Base-by-base conservation (phyloP, 2,888 invertebrate species). In the Hypercompe scribonia region DNA sequence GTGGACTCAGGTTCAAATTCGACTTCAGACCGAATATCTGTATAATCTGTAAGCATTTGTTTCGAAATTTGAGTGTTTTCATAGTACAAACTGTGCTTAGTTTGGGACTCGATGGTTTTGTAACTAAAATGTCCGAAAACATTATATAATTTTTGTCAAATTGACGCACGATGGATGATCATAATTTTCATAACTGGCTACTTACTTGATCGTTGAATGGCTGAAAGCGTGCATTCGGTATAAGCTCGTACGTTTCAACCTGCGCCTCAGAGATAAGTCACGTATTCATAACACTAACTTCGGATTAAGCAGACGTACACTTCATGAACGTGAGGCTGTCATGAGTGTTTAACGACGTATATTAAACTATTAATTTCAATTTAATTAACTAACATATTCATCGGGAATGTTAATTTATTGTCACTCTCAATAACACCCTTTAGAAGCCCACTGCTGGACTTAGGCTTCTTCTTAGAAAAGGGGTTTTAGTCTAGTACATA, bases 211-310 rank as follows among this genome's bases (percentile, higher is more conserved):
- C 81, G 80, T 82, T 81, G 75, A 85, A 82, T 82, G 89, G 85
- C 87, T 89, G 88, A 72, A 89, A 90, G 85, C 83, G 86, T 84
- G 86, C 88, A 86, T 86, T 88, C 81, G 75, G 74, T 72, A 85
- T 85, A 88, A 86, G 84, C 87, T 78, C 76, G 81, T 75, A 79
- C 84, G 82, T 87, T 87, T 85, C 87, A 89, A 89, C 84, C 90
- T 90, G 92, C 83, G 81, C 80, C 86, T 81, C 75, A 75, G 76
- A 90, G 93, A 93, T 93, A 93, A 92, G 93, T 91, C 93, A 93
- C 93, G 93, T 93, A 89, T 89, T 91, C 91, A 91, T 90, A 90
- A 90, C 87, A 88, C 90, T 88, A 90, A 92, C 89, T 92, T 90
- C 85, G 88, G 86, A 90, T 89, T 88, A 88, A 86, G 84, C 76